These are phyloP conservation scores for Coreius guichenoti DNA, from an alignment of 2,797 vertebrate genomes.

Conservation along the genomic window DNA sequence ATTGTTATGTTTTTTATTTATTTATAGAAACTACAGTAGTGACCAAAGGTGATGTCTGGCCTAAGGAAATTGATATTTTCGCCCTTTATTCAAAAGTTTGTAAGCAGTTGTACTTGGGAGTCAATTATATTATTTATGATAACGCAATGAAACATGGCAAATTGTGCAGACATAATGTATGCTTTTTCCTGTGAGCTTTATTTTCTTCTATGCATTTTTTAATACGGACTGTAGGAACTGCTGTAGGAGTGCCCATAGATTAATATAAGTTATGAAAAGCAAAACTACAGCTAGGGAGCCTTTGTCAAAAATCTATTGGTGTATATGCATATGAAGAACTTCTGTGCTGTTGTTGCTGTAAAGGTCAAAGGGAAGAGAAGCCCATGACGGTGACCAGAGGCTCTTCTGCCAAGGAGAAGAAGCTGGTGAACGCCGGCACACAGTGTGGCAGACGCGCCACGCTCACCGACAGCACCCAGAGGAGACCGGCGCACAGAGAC, in stretches of 20 bases:
- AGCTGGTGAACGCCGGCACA: constrained; percentile 59
- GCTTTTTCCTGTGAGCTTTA: background rate
- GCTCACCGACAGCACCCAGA: constrained; percentile 29
- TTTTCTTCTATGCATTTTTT: background rate
- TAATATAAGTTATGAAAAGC: background rate
- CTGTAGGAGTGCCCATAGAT: background rate
- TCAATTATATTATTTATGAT: too few species aligned
- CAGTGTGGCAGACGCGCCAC: constrained; percentile 50
- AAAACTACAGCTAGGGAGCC: background rate
- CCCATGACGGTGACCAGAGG: background rate
- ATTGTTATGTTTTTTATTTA: background rate
- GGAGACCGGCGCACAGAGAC: constrained; percentile 35
- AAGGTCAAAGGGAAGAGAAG: constrained; percentile 39
- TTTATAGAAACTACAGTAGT: background rate
- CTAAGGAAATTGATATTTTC: background rate
- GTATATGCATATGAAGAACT: background rate
- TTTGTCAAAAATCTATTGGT: background rate
- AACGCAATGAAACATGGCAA: too few species aligned
- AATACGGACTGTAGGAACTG: background rate
- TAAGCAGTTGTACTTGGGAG: too few species aligned
- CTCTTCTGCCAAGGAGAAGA: constrained; percentile 48
- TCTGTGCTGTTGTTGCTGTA: constrained; percentile 8
- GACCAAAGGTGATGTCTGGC: background rate
- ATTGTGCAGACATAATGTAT: too few species aligned
- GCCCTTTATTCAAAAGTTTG: too few species aligned